Evolutionary conservation across 2,888 invertebrate species (phyloP), one percentile per base, ranked within the genome.

Genomic region (Gandaritis pyraliata): DNA sequence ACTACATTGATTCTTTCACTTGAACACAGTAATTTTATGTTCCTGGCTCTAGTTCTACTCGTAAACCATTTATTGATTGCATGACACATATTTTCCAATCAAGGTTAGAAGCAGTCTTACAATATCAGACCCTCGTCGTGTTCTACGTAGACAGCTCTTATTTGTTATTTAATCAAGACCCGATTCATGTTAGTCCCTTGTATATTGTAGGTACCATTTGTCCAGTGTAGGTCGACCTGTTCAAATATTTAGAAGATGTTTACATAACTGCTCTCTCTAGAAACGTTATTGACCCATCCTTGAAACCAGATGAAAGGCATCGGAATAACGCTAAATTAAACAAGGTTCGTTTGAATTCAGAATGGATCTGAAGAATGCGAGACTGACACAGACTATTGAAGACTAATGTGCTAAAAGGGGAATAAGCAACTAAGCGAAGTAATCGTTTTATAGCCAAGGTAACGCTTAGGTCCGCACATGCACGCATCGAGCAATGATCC

Each of bases 161-260:
- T 53, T 46, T 54, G 53, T 68, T 68, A 66, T 70, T 64, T 58
- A 65, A 68, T 68, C 63, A 65, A 65, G 65, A 47, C 58, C 61
- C 59, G 59, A 68, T 64, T 70, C 68, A 68, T 61, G 61, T 43
- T 16, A 43, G 47, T 38, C 16, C 15, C 41, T 39, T 36, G n/a
- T n/a, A n/a, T n/a, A n/a, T n/a, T n/a, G 18, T 56, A 33, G 33
- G 33, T 33, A 46, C 36, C 11, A 58, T 33, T 46, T 51, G 47
- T 46, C 30, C 43, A 53, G 61, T 66, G 59, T 61, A 65, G 68
- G 65, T 66, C 64, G 59, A 60, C 59, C 61, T 64, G 64, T 61
- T 68, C 52, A 67, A 67, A 66, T 71, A 71, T 68, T 67, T 65
- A 64, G 54, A 56, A 49, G 58, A 52, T 65, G 46, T 65, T 70